Conservation (phyloP, 1,140 invertebrate genomes). For the Penaeus japonicus region DNA sequence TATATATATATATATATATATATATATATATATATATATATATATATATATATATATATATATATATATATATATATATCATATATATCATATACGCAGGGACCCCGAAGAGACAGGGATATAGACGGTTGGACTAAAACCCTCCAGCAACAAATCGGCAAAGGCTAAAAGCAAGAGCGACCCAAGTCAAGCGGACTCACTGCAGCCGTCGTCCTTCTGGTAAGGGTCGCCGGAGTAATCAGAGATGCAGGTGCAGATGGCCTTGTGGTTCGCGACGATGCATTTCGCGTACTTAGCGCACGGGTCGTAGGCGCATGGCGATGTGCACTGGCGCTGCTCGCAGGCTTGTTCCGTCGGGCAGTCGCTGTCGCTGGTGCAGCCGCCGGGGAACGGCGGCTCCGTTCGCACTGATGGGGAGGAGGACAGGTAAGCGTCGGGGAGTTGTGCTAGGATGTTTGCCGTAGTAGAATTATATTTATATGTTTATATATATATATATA, state of each 20-base stretch:
- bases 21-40: too few relatives aligned
- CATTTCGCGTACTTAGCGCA: slow-evolving; percentile 83
- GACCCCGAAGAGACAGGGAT: too few relatives aligned
- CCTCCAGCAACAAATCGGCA: not conserved
- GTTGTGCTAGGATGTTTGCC: not conserved
- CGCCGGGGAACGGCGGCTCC: slow-evolving; percentile 64
- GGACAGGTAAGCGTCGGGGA: not conserved
- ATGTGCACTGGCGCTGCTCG: slow-evolving; percentile 74
- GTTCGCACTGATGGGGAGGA: not conserved
- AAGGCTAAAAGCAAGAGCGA: not conserved
- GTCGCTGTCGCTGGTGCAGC: slow-evolving; percentile 77
- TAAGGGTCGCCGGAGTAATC: slow-evolving; percentile 75
- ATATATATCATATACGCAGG: too few relatives aligned
- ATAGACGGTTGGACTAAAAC: too few relatives aligned
- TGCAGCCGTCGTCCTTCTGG: slow-evolving; percentile 71
- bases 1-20: too few relatives aligned
- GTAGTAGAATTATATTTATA: not conserved
- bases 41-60: too few relatives aligned
- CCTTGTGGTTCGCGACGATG: slow-evolving; percentile 79
- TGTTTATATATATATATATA: too few relatives aligned
- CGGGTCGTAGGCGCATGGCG: slow-evolving; percentile 78
- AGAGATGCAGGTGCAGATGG: slow-evolving; percentile 78
- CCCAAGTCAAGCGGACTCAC: slow-evolving; percentile 62
- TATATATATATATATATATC: too few relatives aligned
- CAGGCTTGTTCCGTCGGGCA: slow-evolving; percentile 82